phyloP scores from a whole-genome alignment of 2,113 vertebrate genomes.

The Oryzias melastigma region DNA sequence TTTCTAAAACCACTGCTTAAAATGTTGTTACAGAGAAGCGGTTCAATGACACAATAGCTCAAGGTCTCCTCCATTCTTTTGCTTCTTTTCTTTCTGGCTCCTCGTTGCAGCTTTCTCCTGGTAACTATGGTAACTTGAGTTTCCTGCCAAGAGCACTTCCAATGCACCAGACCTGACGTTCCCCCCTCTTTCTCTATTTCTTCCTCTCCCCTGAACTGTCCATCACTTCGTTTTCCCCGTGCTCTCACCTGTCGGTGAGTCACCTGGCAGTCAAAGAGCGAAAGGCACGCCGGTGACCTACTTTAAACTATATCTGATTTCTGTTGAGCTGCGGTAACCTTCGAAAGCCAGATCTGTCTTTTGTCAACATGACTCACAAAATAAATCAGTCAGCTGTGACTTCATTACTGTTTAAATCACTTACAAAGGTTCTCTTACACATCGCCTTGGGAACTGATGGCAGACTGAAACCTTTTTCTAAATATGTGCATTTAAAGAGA shows the following conservation, averaged over 20 bases:
- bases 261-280: conserved; percentile 17
- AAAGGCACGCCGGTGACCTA: conserved; percentile 11
- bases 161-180: conserved; percentile 63
- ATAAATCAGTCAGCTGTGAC: not conserved
- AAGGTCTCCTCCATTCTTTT: conserved; percentile 45
- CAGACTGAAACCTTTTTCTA: too few relatives aligned
- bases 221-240: conserved; percentile 13
- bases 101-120: conserved; percentile 56
- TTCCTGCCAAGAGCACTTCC: conserved; percentile 66
- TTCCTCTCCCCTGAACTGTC: conserved; percentile 30
- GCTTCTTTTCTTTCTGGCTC: conserved; percentile 16
- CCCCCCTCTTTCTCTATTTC: conserved; percentile 43
- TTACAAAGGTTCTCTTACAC: not conserved
- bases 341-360: conserved; percentile 3
- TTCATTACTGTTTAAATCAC: not conserved
- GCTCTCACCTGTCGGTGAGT: conserved; percentile 18
- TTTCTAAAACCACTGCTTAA: conserved; percentile 3
- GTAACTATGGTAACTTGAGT: conserved; percentile 73
- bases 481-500: too few relatives aligned
- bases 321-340: conserved; percentile 14
- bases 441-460: too few relatives aligned
- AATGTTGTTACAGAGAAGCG: conserved; percentile 12
- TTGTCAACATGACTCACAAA: not conserved
- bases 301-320: conserved; percentile 19
- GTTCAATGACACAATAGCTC: conserved; percentile 38